phyloP scores from a whole-genome alignment of 1,140 invertebrate genomes.

The Hypothenemus hampei region DNA sequence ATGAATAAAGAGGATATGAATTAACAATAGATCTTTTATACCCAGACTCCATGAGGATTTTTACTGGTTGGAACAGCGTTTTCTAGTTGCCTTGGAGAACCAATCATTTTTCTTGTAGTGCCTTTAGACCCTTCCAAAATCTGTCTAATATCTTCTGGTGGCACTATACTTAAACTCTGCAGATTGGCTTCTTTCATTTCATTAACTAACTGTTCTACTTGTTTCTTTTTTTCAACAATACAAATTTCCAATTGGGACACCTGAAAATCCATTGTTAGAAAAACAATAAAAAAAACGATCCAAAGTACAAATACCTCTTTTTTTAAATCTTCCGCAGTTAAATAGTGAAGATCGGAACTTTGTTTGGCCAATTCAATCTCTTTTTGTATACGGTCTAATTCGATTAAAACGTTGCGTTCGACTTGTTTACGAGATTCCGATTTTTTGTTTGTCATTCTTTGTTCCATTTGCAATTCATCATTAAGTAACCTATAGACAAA shows the following conservation, averaged over 20 bases:
- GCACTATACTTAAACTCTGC: conserved; percentile 77
- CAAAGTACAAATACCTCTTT: no score
- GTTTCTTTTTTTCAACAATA: conserved; percentile 78
- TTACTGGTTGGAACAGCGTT: conserved; percentile 91
- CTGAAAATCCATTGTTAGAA: conserved; percentile 39
- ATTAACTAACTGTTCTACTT: conserved; percentile 76
- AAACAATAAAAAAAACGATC: background rate
- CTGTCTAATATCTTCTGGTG: conserved; percentile 74
- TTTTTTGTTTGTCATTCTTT: conserved; percentile 47
- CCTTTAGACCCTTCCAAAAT: conserved; percentile 79
- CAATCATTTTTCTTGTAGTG: conserved; percentile 83
- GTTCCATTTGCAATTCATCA: conserved; percentile 58
- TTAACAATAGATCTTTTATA: conserved; percentile 57
- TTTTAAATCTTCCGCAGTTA: conserved; percentile 75
- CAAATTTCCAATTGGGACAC: conserved; percentile 69
- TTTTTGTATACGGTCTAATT: conserved; percentile 75
- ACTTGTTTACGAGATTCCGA: conserved; percentile 56
- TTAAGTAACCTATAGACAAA: conserved; percentile 52
- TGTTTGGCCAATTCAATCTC: conserved; percentile 79
- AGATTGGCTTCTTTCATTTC: conserved; percentile 92
- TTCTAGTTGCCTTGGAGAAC: conserved; percentile 83
- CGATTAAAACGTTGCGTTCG: conserved; percentile 67
- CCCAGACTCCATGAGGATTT: conserved; percentile 95
- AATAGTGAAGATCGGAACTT: conserved; percentile 71
- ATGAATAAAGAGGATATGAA: background rate